A percentile compares a stretch with the other conserved stretches of the same genome.
These are phyloP conservation scores for Cyclura pinguis DNA, from an alignment of 2,797 vertebrate genomes.

Conservation along the genomic window DNA sequence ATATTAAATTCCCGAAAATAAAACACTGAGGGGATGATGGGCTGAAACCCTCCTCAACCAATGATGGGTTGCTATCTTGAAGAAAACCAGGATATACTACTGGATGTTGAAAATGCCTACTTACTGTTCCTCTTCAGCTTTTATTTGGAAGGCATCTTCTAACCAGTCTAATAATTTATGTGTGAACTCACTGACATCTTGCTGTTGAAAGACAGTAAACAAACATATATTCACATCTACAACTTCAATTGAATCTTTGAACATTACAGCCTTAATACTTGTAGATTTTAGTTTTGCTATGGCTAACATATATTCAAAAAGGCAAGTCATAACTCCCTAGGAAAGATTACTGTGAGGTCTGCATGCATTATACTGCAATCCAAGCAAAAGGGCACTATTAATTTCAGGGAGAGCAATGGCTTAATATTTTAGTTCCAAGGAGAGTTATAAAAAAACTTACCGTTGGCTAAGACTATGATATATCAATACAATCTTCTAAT, in stretches of 20 bases:
- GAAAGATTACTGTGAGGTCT: not conserved
- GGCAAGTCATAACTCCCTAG: not conserved
- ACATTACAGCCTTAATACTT: not conserved
- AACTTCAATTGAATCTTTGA: constrained; percentile 24
- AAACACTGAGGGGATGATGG: too few species aligned
- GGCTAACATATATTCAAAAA: not conserved
- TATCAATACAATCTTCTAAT: not conserved
- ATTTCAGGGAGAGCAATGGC: not conserved
- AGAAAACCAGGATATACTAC: not conserved
- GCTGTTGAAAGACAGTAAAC: constrained; percentile 82
- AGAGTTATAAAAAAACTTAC: not conserved
- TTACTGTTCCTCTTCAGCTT: constrained; percentile 97
- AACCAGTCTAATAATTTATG: constrained; percentile 98
- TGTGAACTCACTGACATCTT: constrained; percentile 99
- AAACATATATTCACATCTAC: not conserved
- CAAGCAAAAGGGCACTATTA: not conserved
- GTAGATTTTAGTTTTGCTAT: not conserved
- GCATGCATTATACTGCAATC: not conserved
- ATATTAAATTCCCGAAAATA: not conserved
- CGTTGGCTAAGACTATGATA: not conserved
- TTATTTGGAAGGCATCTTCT: constrained; percentile 99
- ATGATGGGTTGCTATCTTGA: not conserved
- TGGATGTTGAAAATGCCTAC: constrained; percentile 28
- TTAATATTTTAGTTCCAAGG: not conserved
- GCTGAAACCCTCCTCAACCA: not conserved